Base-by-base conservation (phyloP, 2,888 invertebrate genomes). In the Dynastes maya region DNA sequence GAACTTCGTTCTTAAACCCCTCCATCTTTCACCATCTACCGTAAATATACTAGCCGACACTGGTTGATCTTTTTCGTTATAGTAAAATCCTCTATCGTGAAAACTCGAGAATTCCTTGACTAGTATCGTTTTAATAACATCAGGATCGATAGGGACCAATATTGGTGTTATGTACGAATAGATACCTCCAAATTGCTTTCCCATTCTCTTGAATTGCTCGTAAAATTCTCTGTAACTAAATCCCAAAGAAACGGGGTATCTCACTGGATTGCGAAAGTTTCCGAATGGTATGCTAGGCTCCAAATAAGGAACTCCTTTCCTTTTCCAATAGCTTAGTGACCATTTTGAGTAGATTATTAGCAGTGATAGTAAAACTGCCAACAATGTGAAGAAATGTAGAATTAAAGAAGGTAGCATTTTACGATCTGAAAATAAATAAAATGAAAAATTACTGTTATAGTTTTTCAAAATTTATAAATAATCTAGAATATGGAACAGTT, bases 281-380 rank as follows among this genome's bases (percentile, higher is more conserved):
- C 80, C 80, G 51, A 78, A 80, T 55, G 79, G 79, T 29, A 79
- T 65, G 1, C 13, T 55, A 2, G 79, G 78, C 53, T 53, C 9
- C 2, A 76, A 1, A 13, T 58, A 65, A 22, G 75, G 51, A 5
- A 80, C 65, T 13, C 61, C 40, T 74, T 37, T 75, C 40, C 40
- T 70, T 51, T 76, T 53, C 80, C 80, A 80, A 29, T 80, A 80
- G 8, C 37, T 72, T 16, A 37, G 71, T 1, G 61, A 29, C 68
- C 71, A 68, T 76, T 71, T 68, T n/a, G 75, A 27, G 40, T 80
- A 79, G 2, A 63, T 58, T 5, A 51, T 11, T 16, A 80, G 67
- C 11, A 45, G 45, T 2, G 11, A 45, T 11, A 45, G 11, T 2
- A 11, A 45, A 11, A 45, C 1, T 45, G 45, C 45, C 45, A 45